phyloP scores from a whole-genome alignment of 2,113 vertebrate species.

The Lucifuga dentata region DNA sequence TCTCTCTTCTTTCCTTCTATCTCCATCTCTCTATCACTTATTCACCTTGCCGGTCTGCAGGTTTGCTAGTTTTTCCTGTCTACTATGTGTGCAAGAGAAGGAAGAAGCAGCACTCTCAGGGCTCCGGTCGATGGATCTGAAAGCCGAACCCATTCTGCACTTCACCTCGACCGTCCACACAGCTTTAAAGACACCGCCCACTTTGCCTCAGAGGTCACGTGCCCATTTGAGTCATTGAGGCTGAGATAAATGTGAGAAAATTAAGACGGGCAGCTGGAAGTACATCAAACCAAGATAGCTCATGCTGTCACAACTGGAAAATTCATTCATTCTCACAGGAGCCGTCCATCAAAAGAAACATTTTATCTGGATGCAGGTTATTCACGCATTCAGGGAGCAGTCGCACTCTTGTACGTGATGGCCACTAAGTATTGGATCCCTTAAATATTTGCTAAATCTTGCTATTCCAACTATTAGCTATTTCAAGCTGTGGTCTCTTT shows the following conservation, averaged over 20 bases:
- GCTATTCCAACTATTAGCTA: not conserved
- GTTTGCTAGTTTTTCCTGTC: slow-evolving; percentile 93
- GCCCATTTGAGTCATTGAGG: slow-evolving; percentile 50
- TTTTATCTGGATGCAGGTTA: slow-evolving; percentile 17
- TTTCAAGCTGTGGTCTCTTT: not conserved
- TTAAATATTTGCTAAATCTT: too few relatives aligned
- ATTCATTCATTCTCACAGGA: slow-evolving; percentile 19
- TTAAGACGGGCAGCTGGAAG: slow-evolving; percentile 6
- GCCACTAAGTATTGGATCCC: too few relatives aligned
- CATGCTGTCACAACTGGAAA: slow-evolving; percentile 10
- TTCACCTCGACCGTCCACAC: not conserved
- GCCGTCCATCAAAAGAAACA: not conserved
- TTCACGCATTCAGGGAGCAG: slow-evolving; percentile 1
- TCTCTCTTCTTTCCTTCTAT: too few relatives aligned
- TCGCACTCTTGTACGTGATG: slow-evolving; percentile 4
- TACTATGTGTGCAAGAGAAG: slow-evolving; percentile 98
- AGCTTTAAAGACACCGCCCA: slow-evolving; percentile 21
- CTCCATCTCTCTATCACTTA: not conserved
- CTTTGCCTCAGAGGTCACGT: slow-evolving; percentile 63
- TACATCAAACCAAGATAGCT: slow-evolving; percentile 12
- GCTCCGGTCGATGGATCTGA: slow-evolving; percentile 79
- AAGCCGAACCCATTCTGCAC: slow-evolving; percentile 13
- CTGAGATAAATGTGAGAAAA: slow-evolving; percentile 1
- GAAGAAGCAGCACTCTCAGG: slow-evolving; percentile 91
- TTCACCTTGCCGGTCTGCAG: slow-evolving; percentile 74